Percentiles rank a stretch among this genome's conserved stretches.
These are phyloP conservation scores for Agonum fuliginosum DNA, from an alignment of 2,888 invertebrate species.

Conservation along the genomic window DNA sequence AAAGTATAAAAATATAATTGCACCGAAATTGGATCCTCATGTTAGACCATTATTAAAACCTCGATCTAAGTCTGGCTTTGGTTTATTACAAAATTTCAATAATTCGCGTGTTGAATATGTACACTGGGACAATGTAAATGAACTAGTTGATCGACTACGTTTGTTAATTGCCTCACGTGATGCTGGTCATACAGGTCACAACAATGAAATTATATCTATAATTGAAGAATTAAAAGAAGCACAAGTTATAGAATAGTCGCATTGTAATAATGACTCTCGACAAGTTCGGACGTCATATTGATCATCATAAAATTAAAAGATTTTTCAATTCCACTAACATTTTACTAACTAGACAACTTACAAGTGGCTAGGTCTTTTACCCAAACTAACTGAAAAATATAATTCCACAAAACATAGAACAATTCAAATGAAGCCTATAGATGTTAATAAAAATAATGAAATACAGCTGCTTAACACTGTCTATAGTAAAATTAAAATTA, in stretches of 20 bases:
- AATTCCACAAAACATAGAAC: too few relatives aligned
- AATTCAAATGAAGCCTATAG: too few relatives aligned
- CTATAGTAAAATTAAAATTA: too few relatives aligned
- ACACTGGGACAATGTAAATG: conserved; percentile 57
- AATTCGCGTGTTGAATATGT: conserved; percentile 35
- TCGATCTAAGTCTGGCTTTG: background rate
- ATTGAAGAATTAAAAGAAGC: too few relatives aligned
- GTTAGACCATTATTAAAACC: too few relatives aligned
- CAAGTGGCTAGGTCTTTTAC: too few relatives aligned
- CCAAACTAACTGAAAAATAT: too few relatives aligned
- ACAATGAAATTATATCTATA: too few relatives aligned
- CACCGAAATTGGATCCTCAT: too few relatives aligned
- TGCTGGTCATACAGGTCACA: conserved; percentile 53
- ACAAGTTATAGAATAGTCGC: too few relatives aligned
- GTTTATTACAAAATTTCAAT: conserved; percentile 1
- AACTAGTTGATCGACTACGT: conserved; percentile 51
- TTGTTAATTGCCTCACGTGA: conserved; percentile 46
- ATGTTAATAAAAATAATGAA: too few relatives aligned
- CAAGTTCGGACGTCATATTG: conserved; percentile 28
- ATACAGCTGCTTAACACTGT: too few relatives aligned
- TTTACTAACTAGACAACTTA: background rate
- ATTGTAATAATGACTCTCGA: conserved; percentile 59
- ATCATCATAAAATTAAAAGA: background rate
- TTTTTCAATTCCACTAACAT: background rate
- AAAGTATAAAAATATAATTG: conserved; percentile 52